These are phyloP conservation scores for Copidosoma aretas DNA, from an alignment of 2,888 invertebrate genomes.

Conservation along the genomic window DNA sequence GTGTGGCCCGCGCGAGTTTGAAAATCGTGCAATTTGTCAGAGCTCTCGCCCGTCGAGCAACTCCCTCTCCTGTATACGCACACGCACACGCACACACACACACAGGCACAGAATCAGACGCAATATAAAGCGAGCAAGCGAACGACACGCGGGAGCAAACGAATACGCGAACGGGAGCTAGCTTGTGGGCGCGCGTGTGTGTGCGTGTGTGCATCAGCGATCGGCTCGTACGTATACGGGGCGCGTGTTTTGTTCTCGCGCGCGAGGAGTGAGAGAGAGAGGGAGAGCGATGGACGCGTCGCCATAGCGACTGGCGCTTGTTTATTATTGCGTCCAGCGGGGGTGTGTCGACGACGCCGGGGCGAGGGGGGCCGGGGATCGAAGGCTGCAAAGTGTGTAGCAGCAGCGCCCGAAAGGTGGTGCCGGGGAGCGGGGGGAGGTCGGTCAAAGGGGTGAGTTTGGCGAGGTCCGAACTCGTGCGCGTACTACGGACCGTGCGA, in stretches of 20 bases:
- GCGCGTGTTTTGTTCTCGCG: constrained; percentile 58
- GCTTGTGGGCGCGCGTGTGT: background rate
- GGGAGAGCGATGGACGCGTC: constrained; percentile 56
- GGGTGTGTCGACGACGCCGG: constrained; percentile 38
- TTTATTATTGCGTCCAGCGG: constrained; percentile 62
- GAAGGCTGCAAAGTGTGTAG: constrained; percentile 33
- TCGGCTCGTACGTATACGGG: background rate
- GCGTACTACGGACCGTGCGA: too few species aligned
- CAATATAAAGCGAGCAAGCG: background rate
- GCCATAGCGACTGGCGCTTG: constrained; percentile 61
- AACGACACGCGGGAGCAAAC: background rate
- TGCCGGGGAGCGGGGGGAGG: constrained; percentile 19
- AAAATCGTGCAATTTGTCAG: constrained; percentile 41
- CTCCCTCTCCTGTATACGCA: background rate
- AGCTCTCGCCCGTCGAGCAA: constrained; percentile 9
- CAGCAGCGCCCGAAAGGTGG: constrained; percentile 10
- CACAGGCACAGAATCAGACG: background rate
- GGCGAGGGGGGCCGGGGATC: constrained; percentile 27
- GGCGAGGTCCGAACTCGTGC: constrained; percentile 8
- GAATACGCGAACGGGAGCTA: background rate
- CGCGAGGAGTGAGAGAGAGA: background rate
- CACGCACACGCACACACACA: background rate
- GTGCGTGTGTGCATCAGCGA: background rate
- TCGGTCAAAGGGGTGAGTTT: constrained; percentile 34
- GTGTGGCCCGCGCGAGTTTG: constrained; percentile 19